Evolutionary conservation across 2,113 vertebrate species (phyloP).

Genomic region (Connochaetes taurinus): DNA sequence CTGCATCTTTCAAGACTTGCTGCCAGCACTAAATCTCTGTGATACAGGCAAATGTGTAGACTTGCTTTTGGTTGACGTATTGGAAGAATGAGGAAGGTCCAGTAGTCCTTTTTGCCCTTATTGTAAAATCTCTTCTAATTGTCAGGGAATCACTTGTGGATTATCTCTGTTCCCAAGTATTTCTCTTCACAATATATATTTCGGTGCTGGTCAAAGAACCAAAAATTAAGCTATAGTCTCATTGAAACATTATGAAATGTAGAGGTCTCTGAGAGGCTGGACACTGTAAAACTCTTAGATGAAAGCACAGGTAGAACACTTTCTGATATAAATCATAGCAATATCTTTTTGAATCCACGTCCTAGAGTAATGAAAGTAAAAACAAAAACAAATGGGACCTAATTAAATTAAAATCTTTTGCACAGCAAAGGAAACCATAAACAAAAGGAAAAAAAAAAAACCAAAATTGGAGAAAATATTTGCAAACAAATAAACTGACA

Average conservation of each 20-base stretch:
- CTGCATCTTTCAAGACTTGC: not conserved
- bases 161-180: not conserved
- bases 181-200: not conserved
- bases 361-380: not conserved
- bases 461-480: not conserved
- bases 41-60: not conserved
- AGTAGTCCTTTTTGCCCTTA: not conserved
- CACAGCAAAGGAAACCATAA: not conserved
- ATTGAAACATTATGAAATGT: not conserved
- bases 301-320: not conserved
- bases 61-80: not conserved
- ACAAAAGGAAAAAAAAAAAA: not conserved
- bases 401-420: not conserved
- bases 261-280: not conserved
- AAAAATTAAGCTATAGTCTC: not conserved
- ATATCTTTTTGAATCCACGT: not conserved
- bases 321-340: not conserved
- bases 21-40: not conserved
- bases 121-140: not conserved
- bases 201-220: not conserved
- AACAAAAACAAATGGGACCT: not conserved
- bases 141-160: not conserved
- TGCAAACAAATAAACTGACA: not conserved
- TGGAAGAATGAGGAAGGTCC: not conserved
- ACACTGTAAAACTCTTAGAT: not conserved